Conservation (phyloP, 2,113 vertebrate genomes). For the Apteryx owenii region DNA sequence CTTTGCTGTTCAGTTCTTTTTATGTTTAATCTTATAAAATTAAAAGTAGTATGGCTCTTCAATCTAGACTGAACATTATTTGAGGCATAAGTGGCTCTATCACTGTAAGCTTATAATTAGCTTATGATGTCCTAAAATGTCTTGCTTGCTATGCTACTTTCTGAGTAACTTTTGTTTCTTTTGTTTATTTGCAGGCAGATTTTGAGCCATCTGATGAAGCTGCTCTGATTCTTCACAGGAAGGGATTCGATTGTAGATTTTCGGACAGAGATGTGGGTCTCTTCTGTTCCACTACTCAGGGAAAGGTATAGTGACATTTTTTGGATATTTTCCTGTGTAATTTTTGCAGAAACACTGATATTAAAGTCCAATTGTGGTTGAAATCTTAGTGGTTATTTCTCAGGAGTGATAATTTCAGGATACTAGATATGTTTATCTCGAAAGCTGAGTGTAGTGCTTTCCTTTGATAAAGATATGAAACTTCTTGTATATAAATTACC, state of each 20-base stretch:
- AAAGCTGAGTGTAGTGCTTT: neutral
- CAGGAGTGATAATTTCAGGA: neutral
- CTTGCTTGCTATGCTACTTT: neutral
- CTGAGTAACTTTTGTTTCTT: neutral
- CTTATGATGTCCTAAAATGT: neutral
- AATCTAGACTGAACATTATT: neutral
- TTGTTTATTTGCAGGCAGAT: conserved; percentile 64
- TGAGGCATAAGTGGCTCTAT: neutral
- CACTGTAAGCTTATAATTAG: neutral
- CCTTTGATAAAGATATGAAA: neutral
- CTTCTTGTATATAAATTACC: neutral
- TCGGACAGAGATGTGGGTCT: conserved; percentile 74
- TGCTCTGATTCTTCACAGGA: conserved; percentile 91
- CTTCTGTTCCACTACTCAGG: conserved; percentile 84
- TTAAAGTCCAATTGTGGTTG: neutral
- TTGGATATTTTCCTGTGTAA: neutral
- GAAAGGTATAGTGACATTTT: conserved; percentile 81
- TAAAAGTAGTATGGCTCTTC: neutral
- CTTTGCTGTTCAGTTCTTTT: neutral
- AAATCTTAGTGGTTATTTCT: neutral
- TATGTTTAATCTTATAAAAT: neutral
- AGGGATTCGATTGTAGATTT: conserved; percentile 90
- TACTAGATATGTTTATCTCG: neutral
- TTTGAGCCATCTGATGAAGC: conserved; percentile 83
- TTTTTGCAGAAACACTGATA: neutral